Evolutionary conservation across 2,888 invertebrate genomes (phyloP).

Genomic region (Sinohyriopsis cumingii): DNA sequence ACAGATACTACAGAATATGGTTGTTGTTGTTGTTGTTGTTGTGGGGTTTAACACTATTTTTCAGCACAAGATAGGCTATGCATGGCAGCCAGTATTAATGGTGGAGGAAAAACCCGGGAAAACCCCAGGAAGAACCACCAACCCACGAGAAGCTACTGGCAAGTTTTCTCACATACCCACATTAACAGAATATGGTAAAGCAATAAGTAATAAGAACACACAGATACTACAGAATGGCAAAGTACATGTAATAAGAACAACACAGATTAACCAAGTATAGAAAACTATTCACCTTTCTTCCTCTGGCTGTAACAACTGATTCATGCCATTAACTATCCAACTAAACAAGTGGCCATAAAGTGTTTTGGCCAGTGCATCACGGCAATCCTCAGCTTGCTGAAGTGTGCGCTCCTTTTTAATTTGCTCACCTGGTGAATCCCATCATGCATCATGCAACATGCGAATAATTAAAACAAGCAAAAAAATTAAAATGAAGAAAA

Average conservation of each 20-base stretch:
- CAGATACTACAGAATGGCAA: background rate
- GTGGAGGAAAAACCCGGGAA: too few species aligned
- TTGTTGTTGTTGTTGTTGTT: too few species aligned
- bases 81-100: too few species aligned
- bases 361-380: conserved; percentile 67
- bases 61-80: too few species aligned
- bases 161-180: too few species aligned
- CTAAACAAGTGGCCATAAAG: conserved; percentile 67
- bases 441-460: conserved; percentile 13
- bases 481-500: conserved; percentile 2
- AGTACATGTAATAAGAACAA: background rate
- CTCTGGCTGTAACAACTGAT: conserved; percentile 59
- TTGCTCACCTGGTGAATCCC: conserved; percentile 47
- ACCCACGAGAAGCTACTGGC: too few species aligned
- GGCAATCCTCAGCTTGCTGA: conserved; percentile 59
- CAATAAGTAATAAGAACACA: too few species aligned
- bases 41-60: too few species aligned
- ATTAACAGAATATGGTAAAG: too few species aligned
- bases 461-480: conserved; percentile 12
- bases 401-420: conserved; percentile 54
- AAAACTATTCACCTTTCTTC: conserved; percentile 19
- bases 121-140: too few species aligned
- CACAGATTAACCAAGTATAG: background rate
- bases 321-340: conserved; percentile 69
- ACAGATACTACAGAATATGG: too few species aligned